Evolutionary conservation across 2,113 vertebrate species (phyloP).

Genomic region (Hyperopisus bebe): DNA sequence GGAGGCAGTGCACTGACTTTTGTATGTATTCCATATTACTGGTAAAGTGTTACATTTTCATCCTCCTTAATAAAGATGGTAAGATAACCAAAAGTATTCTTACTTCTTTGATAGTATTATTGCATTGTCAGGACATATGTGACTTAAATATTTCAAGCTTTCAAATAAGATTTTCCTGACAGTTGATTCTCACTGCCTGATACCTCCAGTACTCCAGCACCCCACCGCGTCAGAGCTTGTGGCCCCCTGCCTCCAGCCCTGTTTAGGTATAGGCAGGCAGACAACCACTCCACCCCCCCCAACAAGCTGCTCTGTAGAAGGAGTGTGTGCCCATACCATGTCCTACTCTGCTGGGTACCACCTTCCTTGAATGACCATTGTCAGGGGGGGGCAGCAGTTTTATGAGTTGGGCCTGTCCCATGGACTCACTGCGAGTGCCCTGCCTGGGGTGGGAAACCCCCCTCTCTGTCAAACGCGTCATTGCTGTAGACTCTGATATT

Average conservation of each 20-base stretch:
- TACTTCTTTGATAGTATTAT: background rate
- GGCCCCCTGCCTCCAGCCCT: too few species aligned
- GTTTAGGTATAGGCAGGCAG: too few species aligned
- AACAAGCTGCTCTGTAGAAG: background rate
- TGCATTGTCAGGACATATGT: background rate
- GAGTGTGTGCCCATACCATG: background rate
- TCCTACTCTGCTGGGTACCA: background rate
- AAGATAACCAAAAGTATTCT: background rate
- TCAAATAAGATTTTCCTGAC: background rate
- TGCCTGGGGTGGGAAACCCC: background rate
- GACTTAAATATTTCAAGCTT: background rate
- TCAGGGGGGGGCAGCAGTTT: background rate
- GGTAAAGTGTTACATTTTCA: background rate
- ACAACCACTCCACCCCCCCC: background rate
- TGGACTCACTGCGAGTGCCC: background rate
- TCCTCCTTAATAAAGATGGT: background rate
- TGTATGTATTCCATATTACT: conserved; percentile 4
- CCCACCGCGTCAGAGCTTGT: too few species aligned
- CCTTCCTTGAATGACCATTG: background rate
- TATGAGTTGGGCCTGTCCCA: background rate
- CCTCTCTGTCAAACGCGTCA: background rate
- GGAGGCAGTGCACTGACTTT: conserved; percentile 43
- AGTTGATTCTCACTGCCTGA: background rate
- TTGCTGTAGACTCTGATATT: background rate
- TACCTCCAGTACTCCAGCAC: background rate